These are phyloP conservation scores for Heliconius hermathena DNA, from an alignment of 1,140 invertebrate genomes.

Conservation along the genomic window DNA sequence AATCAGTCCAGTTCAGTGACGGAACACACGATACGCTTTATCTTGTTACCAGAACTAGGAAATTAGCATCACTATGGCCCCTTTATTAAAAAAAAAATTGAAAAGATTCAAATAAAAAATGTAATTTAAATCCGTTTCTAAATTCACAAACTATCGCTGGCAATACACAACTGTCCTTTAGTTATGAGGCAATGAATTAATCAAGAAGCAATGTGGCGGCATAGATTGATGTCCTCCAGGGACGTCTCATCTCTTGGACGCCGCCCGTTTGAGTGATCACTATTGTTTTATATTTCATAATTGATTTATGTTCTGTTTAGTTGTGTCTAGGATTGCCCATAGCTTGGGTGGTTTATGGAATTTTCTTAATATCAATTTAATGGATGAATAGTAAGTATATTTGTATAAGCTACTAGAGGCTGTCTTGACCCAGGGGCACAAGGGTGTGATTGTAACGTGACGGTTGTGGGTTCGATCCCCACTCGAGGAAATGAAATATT, in stretches of 20 bases:
- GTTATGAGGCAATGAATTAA: slow-evolving; percentile 46
- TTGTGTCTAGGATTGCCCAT: neutral
- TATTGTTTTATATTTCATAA: slow-evolving; percentile 39
- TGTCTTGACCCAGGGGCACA: too few species aligned
- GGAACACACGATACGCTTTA: too few species aligned
- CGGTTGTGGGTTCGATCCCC: too few species aligned
- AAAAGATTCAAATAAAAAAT: too few species aligned
- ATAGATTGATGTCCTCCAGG: slow-evolving; percentile 42
- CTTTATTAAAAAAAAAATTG: too few species aligned
- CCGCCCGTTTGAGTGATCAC: slow-evolving; percentile 28
- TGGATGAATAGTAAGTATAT: neutral
- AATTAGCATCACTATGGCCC: too few species aligned
- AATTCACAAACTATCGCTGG: neutral
- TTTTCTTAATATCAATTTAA: neutral
- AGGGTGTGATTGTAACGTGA: too few species aligned
- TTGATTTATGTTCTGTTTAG: slow-evolving; percentile 35
- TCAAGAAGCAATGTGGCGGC: slow-evolving; percentile 45
- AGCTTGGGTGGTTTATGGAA: neutral
- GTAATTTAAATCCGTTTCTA: neutral
- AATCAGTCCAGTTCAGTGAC: too few species aligned
- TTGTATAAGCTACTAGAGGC: too few species aligned
- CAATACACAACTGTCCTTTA: slow-evolving; percentile 3
- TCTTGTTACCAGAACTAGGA: neutral
- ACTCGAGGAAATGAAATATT: too few species aligned
- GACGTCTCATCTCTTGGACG: slow-evolving; percentile 22